Evolutionary conservation across 1,140 invertebrate species (phyloP).

Genomic region (Bombus affinis): DNA sequence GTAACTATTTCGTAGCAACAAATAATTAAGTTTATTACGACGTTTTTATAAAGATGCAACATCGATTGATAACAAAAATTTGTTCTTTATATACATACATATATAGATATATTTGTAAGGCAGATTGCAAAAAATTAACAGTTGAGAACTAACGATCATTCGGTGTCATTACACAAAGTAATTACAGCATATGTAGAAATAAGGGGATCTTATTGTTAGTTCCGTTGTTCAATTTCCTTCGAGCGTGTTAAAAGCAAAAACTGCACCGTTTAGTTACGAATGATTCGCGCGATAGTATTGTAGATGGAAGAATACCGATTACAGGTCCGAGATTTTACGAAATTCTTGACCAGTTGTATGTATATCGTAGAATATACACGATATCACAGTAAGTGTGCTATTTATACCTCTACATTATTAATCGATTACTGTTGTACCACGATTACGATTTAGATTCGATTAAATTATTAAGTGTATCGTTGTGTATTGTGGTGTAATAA

Average conservation of each 20-base stretch:
- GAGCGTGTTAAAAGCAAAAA: background rate
- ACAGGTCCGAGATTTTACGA: conserved; percentile 1
- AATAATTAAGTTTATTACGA: background rate
- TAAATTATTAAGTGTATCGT: conserved; percentile 82
- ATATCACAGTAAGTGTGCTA: conserved; percentile 77
- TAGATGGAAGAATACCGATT: conserved; percentile 24
- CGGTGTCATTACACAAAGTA: background rate
- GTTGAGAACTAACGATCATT: background rate
- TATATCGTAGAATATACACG: conserved; percentile 69
- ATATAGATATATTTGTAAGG: background rate
- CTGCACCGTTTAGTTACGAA: conserved; percentile 6
- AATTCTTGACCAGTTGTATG: conserved; percentile 60
- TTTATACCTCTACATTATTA: conserved; percentile 80
- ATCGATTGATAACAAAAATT: background rate
- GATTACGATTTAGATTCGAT: conserved; percentile 79
- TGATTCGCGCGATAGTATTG: background rate
- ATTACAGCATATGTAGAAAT: background rate
- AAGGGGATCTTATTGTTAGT: background rate
- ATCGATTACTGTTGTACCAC: conserved; percentile 78
- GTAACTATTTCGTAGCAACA: background rate
- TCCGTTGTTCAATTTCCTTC: background rate
- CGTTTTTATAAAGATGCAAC: background rate
- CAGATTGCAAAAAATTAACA: conserved; percentile 3
- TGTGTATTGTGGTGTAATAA: conserved; percentile 82
- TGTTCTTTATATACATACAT: background rate